Conservation (phyloP, 2,113 vertebrate species). For the Psilopsiagon aurifrons region DNA sequence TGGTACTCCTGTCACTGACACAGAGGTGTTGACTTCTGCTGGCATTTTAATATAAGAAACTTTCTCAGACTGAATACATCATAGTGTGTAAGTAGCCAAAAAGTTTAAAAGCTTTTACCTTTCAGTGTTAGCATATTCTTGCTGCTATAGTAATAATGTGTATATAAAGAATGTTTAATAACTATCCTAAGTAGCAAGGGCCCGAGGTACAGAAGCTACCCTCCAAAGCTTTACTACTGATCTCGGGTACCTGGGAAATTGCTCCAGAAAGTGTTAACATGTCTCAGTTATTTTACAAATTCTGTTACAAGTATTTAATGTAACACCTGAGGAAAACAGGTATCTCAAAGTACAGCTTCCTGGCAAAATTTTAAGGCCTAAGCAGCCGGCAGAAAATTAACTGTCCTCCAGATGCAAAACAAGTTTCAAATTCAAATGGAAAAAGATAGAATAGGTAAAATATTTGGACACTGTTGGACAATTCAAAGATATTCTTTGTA, state of each 20-base stretch:
- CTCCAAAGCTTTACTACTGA: not conserved
- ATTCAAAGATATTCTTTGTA: not conserved
- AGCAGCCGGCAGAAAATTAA: not conserved
- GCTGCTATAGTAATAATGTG: not conserved
- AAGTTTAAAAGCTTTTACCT: not conserved
- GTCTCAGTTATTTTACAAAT: not conserved
- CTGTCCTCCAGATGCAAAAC: not conserved
- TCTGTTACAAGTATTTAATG: not conserved
- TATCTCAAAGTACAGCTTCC: not conserved
- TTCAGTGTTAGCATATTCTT: not conserved
- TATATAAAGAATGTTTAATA: not conserved
- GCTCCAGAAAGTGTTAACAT: not conserved
- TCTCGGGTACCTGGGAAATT: not conserved
- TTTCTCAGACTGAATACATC: not conserved
- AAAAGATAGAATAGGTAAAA: not conserved
- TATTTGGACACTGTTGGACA: not conserved
- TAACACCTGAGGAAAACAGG: not conserved
- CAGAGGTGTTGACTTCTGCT: not conserved
- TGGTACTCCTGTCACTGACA: not conserved
- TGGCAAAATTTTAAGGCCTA: not conserved
- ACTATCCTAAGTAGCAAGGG: not conserved
- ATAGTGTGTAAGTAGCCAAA: not conserved
- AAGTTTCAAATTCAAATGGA: not conserved
- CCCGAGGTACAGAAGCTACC: not conserved
- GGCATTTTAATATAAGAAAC: not conserved